These are phyloP conservation scores for Poeciliopsis paucimaculata DNA, from an alignment of 2,797 vertebrate genomes.

Conservation along the genomic window DNA sequence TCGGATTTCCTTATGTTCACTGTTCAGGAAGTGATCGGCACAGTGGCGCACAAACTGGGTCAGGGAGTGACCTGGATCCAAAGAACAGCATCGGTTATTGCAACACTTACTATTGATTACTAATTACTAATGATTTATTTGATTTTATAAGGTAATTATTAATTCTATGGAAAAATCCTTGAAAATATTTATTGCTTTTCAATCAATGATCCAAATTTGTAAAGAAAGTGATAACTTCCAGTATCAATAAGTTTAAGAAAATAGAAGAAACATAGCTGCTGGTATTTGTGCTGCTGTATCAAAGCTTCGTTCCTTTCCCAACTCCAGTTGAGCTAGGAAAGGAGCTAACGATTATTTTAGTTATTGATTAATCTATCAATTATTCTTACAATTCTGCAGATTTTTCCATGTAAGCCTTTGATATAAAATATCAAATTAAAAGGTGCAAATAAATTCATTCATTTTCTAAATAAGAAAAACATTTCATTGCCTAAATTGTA, in stretches of 20 bases:
- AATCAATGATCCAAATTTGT: not conserved
- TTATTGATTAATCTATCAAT: too few species aligned
- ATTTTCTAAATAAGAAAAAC: too few species aligned
- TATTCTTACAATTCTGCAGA: too few species aligned
- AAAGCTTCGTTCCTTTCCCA: not conserved
- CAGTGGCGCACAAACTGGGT: slow-evolving; percentile 99
- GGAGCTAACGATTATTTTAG: too few species aligned
- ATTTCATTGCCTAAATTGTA: too few species aligned
- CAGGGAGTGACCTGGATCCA: slow-evolving; percentile 90
- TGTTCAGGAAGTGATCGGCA: slow-evolving; percentile 97
- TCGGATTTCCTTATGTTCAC: slow-evolving; percentile 98
- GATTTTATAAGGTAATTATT: not conserved
- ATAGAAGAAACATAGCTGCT: not conserved
- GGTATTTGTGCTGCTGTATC: not conserved
- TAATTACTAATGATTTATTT: not conserved
- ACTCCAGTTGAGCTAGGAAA: not conserved
- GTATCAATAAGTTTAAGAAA: not conserved
- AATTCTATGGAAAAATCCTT: not conserved
- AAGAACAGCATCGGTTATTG: not conserved
- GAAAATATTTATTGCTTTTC: not conserved
- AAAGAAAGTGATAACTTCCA: not conserved
- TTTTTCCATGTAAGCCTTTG: too few species aligned
- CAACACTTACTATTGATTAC: not conserved
- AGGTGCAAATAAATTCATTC: too few species aligned
- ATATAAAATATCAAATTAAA: too few species aligned